A percentile compares a stretch with the other conserved stretches of the same genome.
phyloP scores from a whole-genome alignment of 2,888 invertebrate species.

The Amorpha juglandis region DNA sequence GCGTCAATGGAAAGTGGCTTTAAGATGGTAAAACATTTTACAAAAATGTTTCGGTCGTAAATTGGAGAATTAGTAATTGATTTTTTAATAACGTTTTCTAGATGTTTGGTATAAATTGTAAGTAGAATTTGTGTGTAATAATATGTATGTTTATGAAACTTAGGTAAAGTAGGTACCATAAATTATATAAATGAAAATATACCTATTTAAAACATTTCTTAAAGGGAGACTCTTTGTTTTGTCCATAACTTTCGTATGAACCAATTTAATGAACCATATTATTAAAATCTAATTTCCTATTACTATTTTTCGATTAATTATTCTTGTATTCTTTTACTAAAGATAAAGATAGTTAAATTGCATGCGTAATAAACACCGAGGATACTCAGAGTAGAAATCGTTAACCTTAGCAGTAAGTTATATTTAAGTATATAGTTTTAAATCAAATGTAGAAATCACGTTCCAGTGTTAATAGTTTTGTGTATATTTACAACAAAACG shows the following conservation, averaged over 20 bases:
- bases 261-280: too few relatives aligned
- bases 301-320: neutral
- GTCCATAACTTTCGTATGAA: neutral
- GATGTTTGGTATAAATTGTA: slow-evolving; percentile 16
- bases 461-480: neutral
- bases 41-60: slow-evolving; percentile 9
- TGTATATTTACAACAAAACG: neutral
- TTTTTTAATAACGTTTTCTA: slow-evolving; percentile 25
- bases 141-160: slow-evolving; percentile 1
- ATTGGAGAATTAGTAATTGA: slow-evolving; percentile 12
- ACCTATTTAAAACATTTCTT: neutral
- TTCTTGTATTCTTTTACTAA: neutral
- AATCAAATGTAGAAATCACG: neutral
- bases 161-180: neutral
- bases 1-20: slow-evolving; percentile 55
- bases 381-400: neutral
- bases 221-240: neutral
- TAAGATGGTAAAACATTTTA: slow-evolving; percentile 37
- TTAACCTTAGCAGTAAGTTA: neutral
- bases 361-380: neutral
- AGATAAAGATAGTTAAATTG: neutral
- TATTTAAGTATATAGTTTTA: neutral
- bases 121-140: neutral
- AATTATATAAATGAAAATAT: too few relatives aligned
- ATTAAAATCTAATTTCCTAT: neutral